Evolutionary conservation across 1,140 invertebrate species (phyloP).

Genomic region (Hypsibius dujardini): DNA sequence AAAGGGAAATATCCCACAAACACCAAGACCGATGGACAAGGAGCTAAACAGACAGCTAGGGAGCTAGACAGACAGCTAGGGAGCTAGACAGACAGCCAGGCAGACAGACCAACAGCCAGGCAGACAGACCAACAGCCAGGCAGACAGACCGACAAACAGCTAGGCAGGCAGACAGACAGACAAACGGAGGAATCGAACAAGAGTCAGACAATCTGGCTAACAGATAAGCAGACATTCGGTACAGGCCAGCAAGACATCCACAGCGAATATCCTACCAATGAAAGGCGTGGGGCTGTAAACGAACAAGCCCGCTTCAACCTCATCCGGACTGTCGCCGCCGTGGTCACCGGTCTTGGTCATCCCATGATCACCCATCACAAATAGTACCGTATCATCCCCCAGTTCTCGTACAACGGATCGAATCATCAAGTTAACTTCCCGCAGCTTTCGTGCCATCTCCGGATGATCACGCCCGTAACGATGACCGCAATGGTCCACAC

Average conservation of each 20-base stretch:
- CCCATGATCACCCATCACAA: conserved; percentile 91
- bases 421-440: conserved; percentile 67
- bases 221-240: no score
- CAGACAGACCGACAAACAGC: no score
- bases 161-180: no score
- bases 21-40: no score
- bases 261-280: not conserved
- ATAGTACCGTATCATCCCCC: conserved; percentile 59
- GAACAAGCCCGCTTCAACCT: conserved; percentile 70
- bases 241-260: not conserved
- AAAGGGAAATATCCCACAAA: no score
- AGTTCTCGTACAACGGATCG: conserved; percentile 48
- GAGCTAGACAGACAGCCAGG: no score
- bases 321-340: conserved; percentile 73
- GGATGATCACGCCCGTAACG: conserved; percentile 73
- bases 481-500: conserved; percentile 94
- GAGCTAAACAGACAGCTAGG: no score
- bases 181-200: no score
- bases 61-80: no score
- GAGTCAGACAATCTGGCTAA: no score
- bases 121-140: no score
- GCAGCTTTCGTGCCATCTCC: conserved; percentile 74
- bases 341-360: conserved; percentile 91
- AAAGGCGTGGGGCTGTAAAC: conserved; percentile 44
- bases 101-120: no score